Evolutionary conservation across 2,797 vertebrate genomes (phyloP).

Genomic region (Remorina albescens): DNA sequence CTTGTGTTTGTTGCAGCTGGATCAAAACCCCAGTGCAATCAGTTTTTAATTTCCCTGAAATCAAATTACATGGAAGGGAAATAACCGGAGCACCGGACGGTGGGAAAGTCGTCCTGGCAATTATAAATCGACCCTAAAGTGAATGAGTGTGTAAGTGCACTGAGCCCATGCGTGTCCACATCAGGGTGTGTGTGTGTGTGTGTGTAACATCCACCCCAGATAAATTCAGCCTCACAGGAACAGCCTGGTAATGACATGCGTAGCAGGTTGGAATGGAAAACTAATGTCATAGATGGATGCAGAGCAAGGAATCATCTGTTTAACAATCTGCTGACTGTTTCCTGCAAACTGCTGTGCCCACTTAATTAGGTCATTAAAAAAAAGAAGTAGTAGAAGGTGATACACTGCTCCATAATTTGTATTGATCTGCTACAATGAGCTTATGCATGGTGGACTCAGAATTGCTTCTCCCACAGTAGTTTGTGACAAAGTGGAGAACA

Average conservation of each 20-base stretch:
- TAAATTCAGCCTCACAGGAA: constrained; percentile 2
- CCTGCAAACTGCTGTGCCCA: constrained; percentile 28
- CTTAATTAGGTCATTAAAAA: constrained; percentile 60
- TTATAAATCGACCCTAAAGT: constrained; percentile 63
- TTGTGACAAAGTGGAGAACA: constrained; percentile 15
- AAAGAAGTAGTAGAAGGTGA: constrained; percentile 13
- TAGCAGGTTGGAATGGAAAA: constrained; percentile 3
- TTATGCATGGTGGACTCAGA: constrained; percentile 22
- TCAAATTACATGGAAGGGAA: constrained; percentile 74
- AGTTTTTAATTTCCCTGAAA: constrained; percentile 79
- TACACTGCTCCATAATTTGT: constrained; percentile 40
- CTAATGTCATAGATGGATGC: constrained; percentile 17
- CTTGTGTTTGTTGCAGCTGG: constrained; percentile 20
- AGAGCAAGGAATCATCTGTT: constrained; percentile 23
- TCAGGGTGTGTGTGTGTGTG: neutral
- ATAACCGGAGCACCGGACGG: constrained; percentile 68
- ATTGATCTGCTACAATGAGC: constrained; percentile 55
- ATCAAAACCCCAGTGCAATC: constrained; percentile 69
- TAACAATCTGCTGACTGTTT: constrained; percentile 40
- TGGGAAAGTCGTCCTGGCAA: constrained; percentile 62
- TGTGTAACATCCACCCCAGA: constrained; percentile 3
- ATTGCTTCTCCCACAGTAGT: constrained; percentile 29
- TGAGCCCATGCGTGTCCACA: constrained; percentile 4
- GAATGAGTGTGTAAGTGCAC: constrained; percentile 14
- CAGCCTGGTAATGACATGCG: neutral